Evolutionary conservation across 30 jellyfish, hydroid and myxozoan genomes (phyloP), one percentile per base, ranked within the genome.

Genomic region (Mastigias papua): DNA sequence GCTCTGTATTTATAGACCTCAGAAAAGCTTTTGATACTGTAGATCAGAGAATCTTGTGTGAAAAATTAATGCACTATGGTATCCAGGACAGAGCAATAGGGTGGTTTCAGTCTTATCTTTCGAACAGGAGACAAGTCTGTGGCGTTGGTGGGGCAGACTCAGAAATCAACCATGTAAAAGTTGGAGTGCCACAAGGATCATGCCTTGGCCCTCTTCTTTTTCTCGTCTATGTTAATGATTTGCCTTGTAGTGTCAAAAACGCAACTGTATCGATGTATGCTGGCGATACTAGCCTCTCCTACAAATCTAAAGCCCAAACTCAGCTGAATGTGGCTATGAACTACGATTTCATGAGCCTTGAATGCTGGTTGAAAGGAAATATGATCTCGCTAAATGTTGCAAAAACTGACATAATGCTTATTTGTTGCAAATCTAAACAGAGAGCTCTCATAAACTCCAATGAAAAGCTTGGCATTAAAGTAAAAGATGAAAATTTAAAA

Each of bases 221-320:
- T 27, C 42, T 63, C 8, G 8, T 63, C 20, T 63, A 15, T 26
- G 23, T 63, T 3, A 63, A 63, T 23, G 74, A 23, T 26, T 16
- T 72, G 2, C 68, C 69, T 9, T n/a, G 5, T 23, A 2, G 46
- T 72, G 1, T 19, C 42, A 61, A 72, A 37, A 27, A 26, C 35
- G 22, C 68, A 23, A 72, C 5, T 2, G 62, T 69, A 26, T 69
- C 69, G 37, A 34, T 72, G 69, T 72, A 34, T 72, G 83, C 83
- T 72, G 83, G 35, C 37, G 35, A 72, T 34, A 60, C 37, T 37
- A 65, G 42, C 11, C 54, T 37, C 11, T 72, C 37, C 19, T 37
- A 69, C 63, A 17, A 34, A 34, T 72, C 83, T 72, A 26, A 72
- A 23, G 37, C 19, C 35, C 35, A n/a, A n/a, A n/a, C n/a, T n/a